Conservation (phyloP, 2,113 vertebrate genomes). For the Tinamus guttatus region DNA sequence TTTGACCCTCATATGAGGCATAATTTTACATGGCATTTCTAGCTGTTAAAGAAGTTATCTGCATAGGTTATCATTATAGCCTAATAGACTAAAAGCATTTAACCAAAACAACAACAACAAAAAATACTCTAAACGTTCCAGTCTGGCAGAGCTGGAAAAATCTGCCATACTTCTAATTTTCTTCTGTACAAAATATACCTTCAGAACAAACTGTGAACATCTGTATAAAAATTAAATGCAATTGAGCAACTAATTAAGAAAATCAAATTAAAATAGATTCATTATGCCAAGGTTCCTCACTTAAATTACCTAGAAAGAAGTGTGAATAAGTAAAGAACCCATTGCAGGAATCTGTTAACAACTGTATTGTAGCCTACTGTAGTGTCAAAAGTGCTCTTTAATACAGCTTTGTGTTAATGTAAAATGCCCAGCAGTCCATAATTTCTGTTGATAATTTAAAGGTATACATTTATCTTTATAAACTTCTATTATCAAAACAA, state of each 20-base stretch:
- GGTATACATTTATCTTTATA: not conserved
- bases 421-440: not conserved
- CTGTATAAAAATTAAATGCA: not conserved
- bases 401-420: not conserved
- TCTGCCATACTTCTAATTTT: not conserved
- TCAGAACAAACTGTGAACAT: not conserved
- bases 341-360: not conserved
- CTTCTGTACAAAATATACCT: not conserved
- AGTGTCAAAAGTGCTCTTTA: not conserved
- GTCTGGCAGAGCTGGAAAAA: not conserved
- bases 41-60: not conserved
- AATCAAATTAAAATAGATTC: slow-evolving; percentile 3
- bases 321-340: not conserved
- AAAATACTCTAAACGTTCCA: not conserved
- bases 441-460: not conserved
- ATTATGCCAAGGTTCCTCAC: not conserved
- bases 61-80: not conserved
- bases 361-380: not conserved
- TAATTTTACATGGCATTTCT: not conserved
- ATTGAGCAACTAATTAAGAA: not conserved
- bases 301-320: not conserved
- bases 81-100: not conserved
- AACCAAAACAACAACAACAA: no score
- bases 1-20: not conserved
- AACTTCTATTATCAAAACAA: no score